Evolutionary conservation across 35 echinoderm and acorn worm species (phyloP).

Genomic region (Nesometra sesokonis): DNA sequence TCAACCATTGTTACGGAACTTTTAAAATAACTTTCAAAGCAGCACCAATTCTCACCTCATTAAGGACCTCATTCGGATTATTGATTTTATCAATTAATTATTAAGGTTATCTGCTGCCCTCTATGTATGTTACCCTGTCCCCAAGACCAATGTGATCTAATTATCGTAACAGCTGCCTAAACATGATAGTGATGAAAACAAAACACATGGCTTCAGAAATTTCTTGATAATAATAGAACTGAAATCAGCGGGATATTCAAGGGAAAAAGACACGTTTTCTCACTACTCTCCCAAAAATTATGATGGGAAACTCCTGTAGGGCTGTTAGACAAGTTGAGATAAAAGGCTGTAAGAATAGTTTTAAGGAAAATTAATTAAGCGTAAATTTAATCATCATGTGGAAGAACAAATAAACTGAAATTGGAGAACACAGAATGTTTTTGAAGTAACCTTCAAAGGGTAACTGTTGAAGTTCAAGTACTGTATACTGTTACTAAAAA

Average conservation of each 20-base stretch:
- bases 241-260: not conserved
- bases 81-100: not conserved
- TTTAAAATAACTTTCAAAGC: not conserved
- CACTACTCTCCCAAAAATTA: not conserved
- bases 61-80: not conserved
- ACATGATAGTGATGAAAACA: not conserved
- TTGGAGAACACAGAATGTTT: too few relatives aligned
- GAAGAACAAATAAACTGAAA: too few relatives aligned
- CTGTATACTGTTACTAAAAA: too few relatives aligned
- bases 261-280: not conserved
- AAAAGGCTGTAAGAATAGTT: too few relatives aligned
- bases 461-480: too few relatives aligned
- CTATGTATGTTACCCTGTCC: not conserved
- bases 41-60: not conserved
- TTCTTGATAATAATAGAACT: not conserved
- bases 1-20: not conserved
- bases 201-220: not conserved
- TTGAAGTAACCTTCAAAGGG: too few relatives aligned
- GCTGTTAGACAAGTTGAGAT: too few relatives aligned
- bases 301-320: not conserved
- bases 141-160: not conserved
- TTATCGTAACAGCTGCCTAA: not conserved
- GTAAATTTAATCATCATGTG: too few relatives aligned
- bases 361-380: too few relatives aligned
- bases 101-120: not conserved